These are phyloP conservation scores for Centruroides sculpturatus DNA, from an alignment of 1,140 invertebrate species.

Conservation along the genomic window DNA sequence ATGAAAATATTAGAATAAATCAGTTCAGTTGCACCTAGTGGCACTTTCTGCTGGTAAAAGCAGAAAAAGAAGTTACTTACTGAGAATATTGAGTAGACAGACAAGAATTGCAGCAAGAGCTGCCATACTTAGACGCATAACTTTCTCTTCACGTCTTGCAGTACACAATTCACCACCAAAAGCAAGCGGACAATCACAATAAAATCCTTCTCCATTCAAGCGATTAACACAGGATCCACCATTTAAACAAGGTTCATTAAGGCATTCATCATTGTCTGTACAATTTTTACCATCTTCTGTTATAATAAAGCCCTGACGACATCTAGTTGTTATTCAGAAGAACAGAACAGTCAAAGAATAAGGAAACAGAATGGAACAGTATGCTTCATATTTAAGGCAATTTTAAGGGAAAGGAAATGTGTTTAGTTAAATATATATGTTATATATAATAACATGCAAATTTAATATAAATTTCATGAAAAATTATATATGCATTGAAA, in stretches of 20 bases:
- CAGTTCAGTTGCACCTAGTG: too few relatives aligned
- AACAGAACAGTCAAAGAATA: too few relatives aligned
- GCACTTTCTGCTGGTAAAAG: too few relatives aligned
- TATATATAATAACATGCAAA: too few relatives aligned
- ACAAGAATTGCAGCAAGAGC: conserved; percentile 83
- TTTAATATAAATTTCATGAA: too few relatives aligned
- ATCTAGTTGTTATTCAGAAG: conserved; percentile 38
- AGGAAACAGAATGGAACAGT: too few relatives aligned
- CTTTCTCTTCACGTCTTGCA: conserved; percentile 78
- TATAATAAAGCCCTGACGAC: conserved; percentile 75
- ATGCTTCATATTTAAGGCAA: too few relatives aligned
- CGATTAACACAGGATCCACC: conserved; percentile 39
- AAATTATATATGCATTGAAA: too few relatives aligned
- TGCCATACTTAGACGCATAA: conserved; percentile 82
- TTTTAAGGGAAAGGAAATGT: too few relatives aligned
- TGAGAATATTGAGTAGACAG: conserved; percentile 84
- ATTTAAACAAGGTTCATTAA: conserved; percentile 80
- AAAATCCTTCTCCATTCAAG: conserved; percentile 35
- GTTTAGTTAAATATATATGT: too few relatives aligned
- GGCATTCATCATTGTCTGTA: conserved; percentile 84
- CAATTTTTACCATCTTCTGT: conserved; percentile 79
- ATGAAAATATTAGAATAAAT: too few relatives aligned
- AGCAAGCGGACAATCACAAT: conserved; percentile 56
- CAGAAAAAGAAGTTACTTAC: conserved; percentile 42
- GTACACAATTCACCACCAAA: conserved; percentile 92